phyloP scores from a whole-genome alignment of 2,797 vertebrate species.

The Philypnodon macrostomus region DNA sequence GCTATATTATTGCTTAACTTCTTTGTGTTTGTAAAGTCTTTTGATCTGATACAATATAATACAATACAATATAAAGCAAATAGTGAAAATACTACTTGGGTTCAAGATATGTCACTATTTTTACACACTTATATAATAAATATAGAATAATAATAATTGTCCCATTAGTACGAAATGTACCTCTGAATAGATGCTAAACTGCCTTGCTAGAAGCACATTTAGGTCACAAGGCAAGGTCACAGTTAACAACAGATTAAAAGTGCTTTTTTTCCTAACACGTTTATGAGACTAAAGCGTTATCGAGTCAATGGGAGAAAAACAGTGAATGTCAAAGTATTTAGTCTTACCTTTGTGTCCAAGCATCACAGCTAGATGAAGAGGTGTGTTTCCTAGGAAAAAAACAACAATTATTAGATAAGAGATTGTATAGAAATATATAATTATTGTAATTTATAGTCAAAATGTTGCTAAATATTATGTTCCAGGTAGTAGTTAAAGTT shows the following conservation, averaged over 20 bases:
- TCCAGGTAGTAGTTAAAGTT: too few species aligned
- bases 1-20: too few species aligned
- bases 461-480: too few species aligned
- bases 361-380: constrained; percentile 96
- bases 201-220: constrained; percentile 10
- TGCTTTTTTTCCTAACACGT: constrained; percentile 10
- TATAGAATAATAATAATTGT: too few species aligned
- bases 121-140: too few species aligned
- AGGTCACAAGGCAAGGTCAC: constrained; percentile 19
- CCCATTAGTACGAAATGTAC: neutral
- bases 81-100: too few species aligned
- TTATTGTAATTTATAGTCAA: too few species aligned
- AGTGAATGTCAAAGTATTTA: neutral
- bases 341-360: constrained; percentile 92
- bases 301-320: constrained; percentile 6
- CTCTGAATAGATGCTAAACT: neutral
- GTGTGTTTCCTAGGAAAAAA: constrained; percentile 85
- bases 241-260: constrained; percentile 11
- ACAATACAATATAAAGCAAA: too few species aligned
- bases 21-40: too few species aligned
- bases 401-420: neutral
- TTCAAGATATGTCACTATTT: too few species aligned
- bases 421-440: too few species aligned
- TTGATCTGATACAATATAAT: too few species aligned
- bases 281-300: neutral